Evolutionary conservation across 2,113 vertebrate genomes (phyloP), one percentile per base, ranked within the genome.

Genomic region (Sylvia atricapilla): DNA sequence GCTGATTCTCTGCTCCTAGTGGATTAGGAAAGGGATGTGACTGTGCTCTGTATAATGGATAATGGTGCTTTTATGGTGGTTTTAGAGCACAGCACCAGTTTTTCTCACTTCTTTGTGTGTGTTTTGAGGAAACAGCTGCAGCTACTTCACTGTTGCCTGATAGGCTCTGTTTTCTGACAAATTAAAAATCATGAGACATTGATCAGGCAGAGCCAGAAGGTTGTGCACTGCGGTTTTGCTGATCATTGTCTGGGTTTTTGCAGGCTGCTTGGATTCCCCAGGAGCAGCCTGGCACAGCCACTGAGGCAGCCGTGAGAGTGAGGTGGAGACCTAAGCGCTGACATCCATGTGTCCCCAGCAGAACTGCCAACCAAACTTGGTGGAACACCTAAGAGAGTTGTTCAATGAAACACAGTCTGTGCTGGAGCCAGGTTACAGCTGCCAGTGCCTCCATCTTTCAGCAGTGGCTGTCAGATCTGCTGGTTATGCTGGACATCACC

Each of bases 211-310:
- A 68, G 49, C 15, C 44, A 63, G 37, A 15, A 60, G 14, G 15
- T 5, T 44, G 56, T 16, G 44, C 2, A 9, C 18, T 0, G 6
- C 15, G 33, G 52, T 24, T 88, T 56, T 56, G 58, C 27, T 37
- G 88, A 53, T 33, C 1, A 0, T 2, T 2, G 1, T 28, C 37
- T 81, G 37, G 4, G 12, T n/a, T 5, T 3, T 10, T 17, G 43
- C 33, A 91, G 52, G 23, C 17, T 81, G 47, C 23, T 43, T 4
- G 2, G 24, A 30, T 37, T 33, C 22, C 15, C 33, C 13, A 62
- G 33, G 28, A 58, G 39, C 44, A 55, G 56, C 39, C 9, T 13
- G 52, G 55, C 35, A 90, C 31, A 89, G 47, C 15, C 37, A 41
- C 77, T 27, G 52, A 43, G 17, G 25, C 47, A 77, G n/a, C 39